phyloP scores from a whole-genome alignment of 2,888 invertebrate genomes.

The Acleris emargana region DNA sequence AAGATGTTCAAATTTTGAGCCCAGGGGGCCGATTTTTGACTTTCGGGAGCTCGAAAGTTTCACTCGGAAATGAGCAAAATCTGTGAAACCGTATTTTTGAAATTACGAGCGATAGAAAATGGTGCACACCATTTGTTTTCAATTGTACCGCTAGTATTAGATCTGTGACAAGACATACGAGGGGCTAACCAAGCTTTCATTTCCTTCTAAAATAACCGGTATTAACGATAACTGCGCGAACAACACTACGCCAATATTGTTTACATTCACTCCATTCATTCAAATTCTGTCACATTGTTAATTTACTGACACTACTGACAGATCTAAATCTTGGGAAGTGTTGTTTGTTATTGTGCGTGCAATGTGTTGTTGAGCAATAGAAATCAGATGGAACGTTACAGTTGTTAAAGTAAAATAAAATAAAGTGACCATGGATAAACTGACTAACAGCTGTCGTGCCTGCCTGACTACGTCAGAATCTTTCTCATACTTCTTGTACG shows the following conservation, averaged over 20 bases:
- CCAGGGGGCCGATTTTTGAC: no score
- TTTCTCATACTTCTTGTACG: constrained; percentile 59
- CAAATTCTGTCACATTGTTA: not conserved
- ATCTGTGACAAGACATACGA: no score
- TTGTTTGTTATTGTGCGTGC: not conserved
- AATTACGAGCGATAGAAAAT: no score
- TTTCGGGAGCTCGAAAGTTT: no score
- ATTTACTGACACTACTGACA: not conserved
- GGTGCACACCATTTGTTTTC: no score
- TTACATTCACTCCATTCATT: constrained; percentile 10
- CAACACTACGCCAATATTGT: not conserved
- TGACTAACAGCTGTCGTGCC: constrained; percentile 66
- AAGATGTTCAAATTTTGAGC: no score
- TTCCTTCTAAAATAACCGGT: constrained; percentile 2
- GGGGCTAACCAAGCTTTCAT: not conserved
- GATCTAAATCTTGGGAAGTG: not conserved
- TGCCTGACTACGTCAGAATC: constrained; percentile 63
- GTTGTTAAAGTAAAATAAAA: no score
- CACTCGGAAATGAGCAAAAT: no score
- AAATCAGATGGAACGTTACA: no score
- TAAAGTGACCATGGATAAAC: constrained; percentile 42
- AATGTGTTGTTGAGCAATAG: no score
- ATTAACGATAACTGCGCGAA: not conserved
- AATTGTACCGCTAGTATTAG: no score
- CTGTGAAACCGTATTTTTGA: no score